Conservation (phyloP, 2,113 vertebrate species). For the Grantiella picta region DNA sequence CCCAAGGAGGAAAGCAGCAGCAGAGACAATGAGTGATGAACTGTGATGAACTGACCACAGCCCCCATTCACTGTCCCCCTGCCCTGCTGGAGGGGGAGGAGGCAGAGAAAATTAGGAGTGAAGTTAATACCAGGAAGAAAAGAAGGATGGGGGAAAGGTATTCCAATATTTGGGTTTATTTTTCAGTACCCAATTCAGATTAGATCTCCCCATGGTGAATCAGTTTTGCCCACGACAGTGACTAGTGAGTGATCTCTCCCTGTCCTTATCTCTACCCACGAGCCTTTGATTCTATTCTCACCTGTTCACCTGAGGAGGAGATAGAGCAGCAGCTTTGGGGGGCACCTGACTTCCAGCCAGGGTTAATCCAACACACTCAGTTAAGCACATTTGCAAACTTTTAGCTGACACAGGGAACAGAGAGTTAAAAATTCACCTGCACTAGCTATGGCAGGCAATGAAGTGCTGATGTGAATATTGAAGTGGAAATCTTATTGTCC, state of each 20-base stretch:
- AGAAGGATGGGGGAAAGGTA: too few relatives aligned
- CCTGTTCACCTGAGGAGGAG: neutral
- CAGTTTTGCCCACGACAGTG: neutral
- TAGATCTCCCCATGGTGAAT: neutral
- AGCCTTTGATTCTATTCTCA: neutral
- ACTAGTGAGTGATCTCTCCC: neutral
- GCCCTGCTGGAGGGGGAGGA: rapidly evolving
- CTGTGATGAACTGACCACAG: neutral
- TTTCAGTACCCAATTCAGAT: neutral
- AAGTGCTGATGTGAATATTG: neutral
- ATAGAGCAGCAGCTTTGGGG: neutral
- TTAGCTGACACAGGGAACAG: neutral
- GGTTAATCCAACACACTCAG: neutral
- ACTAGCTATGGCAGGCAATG: neutral
- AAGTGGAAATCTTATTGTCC: neutral
- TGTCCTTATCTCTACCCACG: rapidly evolving
- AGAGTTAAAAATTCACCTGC: neutral
- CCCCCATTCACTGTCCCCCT: too few relatives aligned
- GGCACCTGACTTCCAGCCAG: neutral
- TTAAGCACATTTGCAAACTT: neutral
- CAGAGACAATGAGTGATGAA: neutral
- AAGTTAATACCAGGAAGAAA: neutral
- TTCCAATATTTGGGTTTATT: neutral
- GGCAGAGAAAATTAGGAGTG: neutral
- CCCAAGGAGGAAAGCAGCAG: neutral